phyloP scores from a whole-genome alignment of 1,140 invertebrate genomes.

The Ostrea denselamellosa region DNA sequence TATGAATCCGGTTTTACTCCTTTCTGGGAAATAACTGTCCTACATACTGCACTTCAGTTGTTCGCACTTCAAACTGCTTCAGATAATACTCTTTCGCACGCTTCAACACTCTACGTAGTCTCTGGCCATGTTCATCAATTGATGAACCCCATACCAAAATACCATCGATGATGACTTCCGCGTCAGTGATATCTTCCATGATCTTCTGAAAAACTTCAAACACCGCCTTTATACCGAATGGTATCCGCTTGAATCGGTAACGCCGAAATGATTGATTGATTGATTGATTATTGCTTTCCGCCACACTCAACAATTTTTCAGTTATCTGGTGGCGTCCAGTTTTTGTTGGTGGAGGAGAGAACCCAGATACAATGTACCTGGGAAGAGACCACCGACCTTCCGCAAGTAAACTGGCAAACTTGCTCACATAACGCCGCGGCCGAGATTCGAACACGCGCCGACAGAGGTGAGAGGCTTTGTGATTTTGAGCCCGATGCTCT shows the following conservation, averaged over 20 bases:
- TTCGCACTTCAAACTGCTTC: background rate
- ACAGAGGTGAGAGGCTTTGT: too few relatives aligned
- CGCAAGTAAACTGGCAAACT: too few relatives aligned
- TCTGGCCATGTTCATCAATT: conserved; percentile 62
- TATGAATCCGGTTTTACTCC: conserved; percentile 75
- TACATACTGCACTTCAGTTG: conserved; percentile 65
- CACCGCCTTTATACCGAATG: conserved; percentile 69
- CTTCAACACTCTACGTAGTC: conserved; percentile 54
- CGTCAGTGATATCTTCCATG: conserved; percentile 68
- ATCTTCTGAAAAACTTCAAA: conserved; percentile 71
- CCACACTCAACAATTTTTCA: too few relatives aligned
- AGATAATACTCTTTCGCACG: conserved; percentile 35
- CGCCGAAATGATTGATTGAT: conserved; percentile 55
- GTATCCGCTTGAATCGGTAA: conserved; percentile 66
- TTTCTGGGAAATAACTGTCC: conserved; percentile 73
- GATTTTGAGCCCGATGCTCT: too few relatives aligned
- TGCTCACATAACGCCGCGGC: too few relatives aligned
- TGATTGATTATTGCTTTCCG: too few relatives aligned
- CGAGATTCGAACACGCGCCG: too few relatives aligned
- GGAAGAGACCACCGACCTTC: too few relatives aligned
- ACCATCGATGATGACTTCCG: conserved; percentile 76
- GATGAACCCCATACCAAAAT: conserved; percentile 69
- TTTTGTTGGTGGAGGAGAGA: too few relatives aligned
- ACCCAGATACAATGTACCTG: too few relatives aligned
- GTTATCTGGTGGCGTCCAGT: too few relatives aligned